A percentile compares a stretch with the other conserved stretches of the same genome.
These are phyloP conservation scores for Pipa parva DNA, from an alignment of 2,113 vertebrate species.

Conservation along the genomic window DNA sequence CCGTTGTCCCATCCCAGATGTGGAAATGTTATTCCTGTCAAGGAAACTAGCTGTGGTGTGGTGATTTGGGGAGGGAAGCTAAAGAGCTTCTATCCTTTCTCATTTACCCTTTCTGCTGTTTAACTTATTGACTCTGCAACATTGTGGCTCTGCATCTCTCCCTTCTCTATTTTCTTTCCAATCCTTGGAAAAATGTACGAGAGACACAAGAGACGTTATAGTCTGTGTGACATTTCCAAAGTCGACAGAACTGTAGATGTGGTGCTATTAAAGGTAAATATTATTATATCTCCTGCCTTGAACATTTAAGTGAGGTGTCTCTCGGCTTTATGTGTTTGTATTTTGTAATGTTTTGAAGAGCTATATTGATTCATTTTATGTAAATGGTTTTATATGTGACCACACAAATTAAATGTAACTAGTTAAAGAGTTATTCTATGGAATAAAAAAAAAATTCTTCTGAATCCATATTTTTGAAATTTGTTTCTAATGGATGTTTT, in stretches of 20 bases:
- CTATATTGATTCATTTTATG: rapidly evolving
- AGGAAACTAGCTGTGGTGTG: slow-evolving; percentile 51
- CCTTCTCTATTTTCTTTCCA: slow-evolving; percentile 21
- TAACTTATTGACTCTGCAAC: slow-evolving; percentile 45
- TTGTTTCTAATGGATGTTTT: too few species aligned
- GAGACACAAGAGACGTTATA: slow-evolving; percentile 90
- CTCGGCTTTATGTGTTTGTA: background rate
- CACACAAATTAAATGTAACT: too few species aligned
- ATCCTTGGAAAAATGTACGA: slow-evolving; percentile 82
- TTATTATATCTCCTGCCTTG: too few species aligned
- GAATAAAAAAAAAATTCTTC: too few species aligned
- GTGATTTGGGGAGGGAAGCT: slow-evolving; percentile 47
- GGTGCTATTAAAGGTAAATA: slow-evolving; percentile 88
- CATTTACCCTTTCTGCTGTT: slow-evolving; percentile 59
- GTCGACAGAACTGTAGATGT: slow-evolving; percentile 86
- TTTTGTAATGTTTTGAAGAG: too few species aligned
- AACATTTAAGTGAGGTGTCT: too few species aligned
- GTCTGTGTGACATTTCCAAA: slow-evolving; percentile 83
- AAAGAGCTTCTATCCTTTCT: slow-evolving; percentile 54
- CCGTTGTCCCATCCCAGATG: background rate
- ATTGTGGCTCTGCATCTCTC: slow-evolving; percentile 59
- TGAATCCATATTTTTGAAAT: too few species aligned
- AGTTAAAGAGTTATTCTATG: too few species aligned
- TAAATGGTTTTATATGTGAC: rapidly evolving
- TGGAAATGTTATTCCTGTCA: slow-evolving; percentile 48